Percentiles rank a stretch among this genome's conserved stretches.
These are phyloP conservation scores for Cryptotermes secundus DNA, from an alignment of 1,140 invertebrate species.

Conservation along the genomic window DNA sequence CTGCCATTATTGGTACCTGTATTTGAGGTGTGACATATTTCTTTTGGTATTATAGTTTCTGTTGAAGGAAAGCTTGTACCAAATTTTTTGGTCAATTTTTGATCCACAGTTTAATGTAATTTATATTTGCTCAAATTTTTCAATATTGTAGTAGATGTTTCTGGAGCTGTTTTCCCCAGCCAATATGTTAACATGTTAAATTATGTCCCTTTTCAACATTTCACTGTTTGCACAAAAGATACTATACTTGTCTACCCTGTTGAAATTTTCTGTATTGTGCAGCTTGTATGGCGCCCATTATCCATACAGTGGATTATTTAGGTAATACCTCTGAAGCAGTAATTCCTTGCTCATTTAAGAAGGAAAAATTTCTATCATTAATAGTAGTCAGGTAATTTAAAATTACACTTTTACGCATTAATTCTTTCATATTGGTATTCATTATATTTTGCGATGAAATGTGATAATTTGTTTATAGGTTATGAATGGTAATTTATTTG, in stretches of 20 bases:
- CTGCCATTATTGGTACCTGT: no score
- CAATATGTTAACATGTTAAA: not conserved
- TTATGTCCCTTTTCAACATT: not conserved
- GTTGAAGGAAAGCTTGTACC: no score
- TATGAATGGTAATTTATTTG: not conserved
- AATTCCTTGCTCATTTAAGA: not conserved
- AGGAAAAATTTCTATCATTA: not conserved
- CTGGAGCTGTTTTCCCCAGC: not conserved
- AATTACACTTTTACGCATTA: not conserved
- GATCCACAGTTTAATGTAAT: not conserved
- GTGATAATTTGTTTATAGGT: conserved; percentile 9
- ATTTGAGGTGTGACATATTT: no score
- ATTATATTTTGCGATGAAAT: not conserved
- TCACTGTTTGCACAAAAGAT: not conserved
- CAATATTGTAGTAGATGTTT: not conserved
- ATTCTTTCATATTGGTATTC: not conserved
- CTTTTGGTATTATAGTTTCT: no score
- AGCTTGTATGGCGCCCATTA: not conserved
- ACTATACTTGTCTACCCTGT: not conserved
- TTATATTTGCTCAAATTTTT: not conserved
- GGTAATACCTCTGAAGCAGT: not conserved
- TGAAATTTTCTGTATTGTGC: not conserved
- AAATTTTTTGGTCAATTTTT: not conserved
- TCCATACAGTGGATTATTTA: not conserved
- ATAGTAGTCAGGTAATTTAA: not conserved